A percentile compares a stretch with the other conserved stretches of the same genome.
These are phyloP conservation scores for Paradisaea rubra DNA, from an alignment of 2,113 vertebrate genomes.

Conservation along the genomic window DNA sequence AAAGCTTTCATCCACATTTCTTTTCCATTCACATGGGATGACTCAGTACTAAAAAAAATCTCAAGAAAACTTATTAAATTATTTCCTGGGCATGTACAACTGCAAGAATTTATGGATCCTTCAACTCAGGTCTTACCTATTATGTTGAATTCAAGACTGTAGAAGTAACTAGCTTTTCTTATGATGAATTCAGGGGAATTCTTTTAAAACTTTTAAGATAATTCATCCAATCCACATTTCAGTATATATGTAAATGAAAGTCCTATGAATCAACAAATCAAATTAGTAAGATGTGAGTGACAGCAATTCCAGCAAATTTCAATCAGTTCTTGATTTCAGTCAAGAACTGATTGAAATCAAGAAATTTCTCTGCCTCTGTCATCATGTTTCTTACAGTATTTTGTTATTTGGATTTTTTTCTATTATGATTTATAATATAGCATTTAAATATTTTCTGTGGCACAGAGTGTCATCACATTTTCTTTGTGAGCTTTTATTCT, in stretches of 20 bases:
- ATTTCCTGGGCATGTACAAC: background rate
- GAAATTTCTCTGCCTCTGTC: background rate
- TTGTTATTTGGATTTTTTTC: background rate
- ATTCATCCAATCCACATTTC: background rate
- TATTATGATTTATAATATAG: accelerated
- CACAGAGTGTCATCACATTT: background rate
- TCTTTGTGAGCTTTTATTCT: background rate
- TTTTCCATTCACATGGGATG: background rate
- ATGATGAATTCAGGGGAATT: background rate
- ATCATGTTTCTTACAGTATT: background rate
- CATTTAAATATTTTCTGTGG: background rate
- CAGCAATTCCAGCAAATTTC: background rate
- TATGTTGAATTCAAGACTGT: background rate
- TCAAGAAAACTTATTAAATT: background rate
- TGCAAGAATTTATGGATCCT: background rate
- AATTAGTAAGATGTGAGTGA: background rate
- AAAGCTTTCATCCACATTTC: background rate
- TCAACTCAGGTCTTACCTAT: background rate
- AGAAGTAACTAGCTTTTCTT: background rate
- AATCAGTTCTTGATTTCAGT: background rate
- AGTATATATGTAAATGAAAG: background rate
- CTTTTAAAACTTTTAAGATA: background rate
- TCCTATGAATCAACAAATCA: background rate
- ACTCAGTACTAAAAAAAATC: background rate
- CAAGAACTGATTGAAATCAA: background rate